Base-by-base conservation (phyloP, 2,888 invertebrate species). In the Brassicogethes aeneus region DNA sequence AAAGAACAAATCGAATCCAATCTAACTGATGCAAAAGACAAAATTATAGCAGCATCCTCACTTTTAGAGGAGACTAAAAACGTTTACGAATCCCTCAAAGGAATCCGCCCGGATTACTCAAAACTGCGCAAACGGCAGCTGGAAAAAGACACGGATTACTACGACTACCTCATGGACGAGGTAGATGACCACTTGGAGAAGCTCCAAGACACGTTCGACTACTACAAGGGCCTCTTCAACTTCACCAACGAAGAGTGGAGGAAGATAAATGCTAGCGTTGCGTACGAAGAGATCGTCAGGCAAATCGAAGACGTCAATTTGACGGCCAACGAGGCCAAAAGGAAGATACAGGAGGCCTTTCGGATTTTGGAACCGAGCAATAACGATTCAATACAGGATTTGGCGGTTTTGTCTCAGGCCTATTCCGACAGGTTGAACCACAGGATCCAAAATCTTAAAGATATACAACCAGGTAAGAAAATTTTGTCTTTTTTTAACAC, bases 271-370 rank as follows among this genome's bases (percentile, higher is more conserved):
- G 81, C 80, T 0, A 78, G 78, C 40, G 72, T 74, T 44, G 78
- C 77, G 1, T 82, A 88, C 50, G 79, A 82, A 43, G 80, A 82
- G 39, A 87, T 93, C 1, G 77, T 83, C 0, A 76, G 79, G 39
- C 81, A 82, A 14, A 77, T 92, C 39, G 65, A 72, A 7, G 76
- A 76, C 31, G 86, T 85, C 0, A 74, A 70, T 50, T 70, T 75
- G 17, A 78, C 80, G 54, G 76, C 80, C 0, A 65, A 67, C 32
- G 77, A 80, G 46, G 84, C 85, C 2, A 44, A 51, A 31, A 37
- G 50, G 15, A 48, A 53, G 12, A 41, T 65, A 29, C 43, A 53
- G 47, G 60, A 48, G 56, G 69, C 43, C 46, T 61, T 51, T 42
- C 57, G 35, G 52, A 62, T 47, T 52, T 70, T 62, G 2, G 64